Base-by-base conservation (phyloP, 2,888 invertebrate genomes). In the Periphyllus acericola region DNA sequence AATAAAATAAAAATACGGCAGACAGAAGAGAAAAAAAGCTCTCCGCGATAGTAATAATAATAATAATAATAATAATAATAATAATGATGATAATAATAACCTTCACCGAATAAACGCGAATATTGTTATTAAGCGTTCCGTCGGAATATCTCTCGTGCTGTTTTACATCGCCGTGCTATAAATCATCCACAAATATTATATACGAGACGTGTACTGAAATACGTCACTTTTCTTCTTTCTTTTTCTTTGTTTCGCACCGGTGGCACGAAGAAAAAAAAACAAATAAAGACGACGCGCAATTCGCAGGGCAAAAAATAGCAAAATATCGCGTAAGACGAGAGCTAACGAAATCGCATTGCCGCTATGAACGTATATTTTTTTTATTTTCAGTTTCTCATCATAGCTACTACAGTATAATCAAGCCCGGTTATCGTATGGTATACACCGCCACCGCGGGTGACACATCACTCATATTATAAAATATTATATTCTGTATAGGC, bases 141-240 rank as follows among this genome's bases (percentile, higher is more conserved):
- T 19, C 4, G 19, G 76, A 46, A 76, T 76, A 6, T 46, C 29
- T 52, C 52, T 78, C 68, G 0, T 5, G 46, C 76, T n/a, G 76
- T 76, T 76, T 76, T 76, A 76, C 78, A 78, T 78, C 78, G 17
- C 21, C 78, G 32, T 46, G 76, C 46, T 46, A 76, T 76, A 46
- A 76, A 76, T 76, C 46, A 76, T 29, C n/a, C 19, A 46, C 76
- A 76, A 76, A 76, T 46, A 76, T 76, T n/a, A 76, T 76, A 25
- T 60, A 46, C 46, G 76, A 76, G 46, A 76, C 46, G 76, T 76
- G 76, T 76, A 29, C 76, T 34, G 60, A 1, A 60, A 25, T 60
- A 60, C 60, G 60, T 60, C 60, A 60, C 60, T 25, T 60, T 60
- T 60, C 4, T 60, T 60, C 21, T 1, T n/a, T n/a, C 6, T 55